phyloP scores from a whole-genome alignment of 2,113 vertebrate species.

The Dunckerocampus dactyliophorus region DNA sequence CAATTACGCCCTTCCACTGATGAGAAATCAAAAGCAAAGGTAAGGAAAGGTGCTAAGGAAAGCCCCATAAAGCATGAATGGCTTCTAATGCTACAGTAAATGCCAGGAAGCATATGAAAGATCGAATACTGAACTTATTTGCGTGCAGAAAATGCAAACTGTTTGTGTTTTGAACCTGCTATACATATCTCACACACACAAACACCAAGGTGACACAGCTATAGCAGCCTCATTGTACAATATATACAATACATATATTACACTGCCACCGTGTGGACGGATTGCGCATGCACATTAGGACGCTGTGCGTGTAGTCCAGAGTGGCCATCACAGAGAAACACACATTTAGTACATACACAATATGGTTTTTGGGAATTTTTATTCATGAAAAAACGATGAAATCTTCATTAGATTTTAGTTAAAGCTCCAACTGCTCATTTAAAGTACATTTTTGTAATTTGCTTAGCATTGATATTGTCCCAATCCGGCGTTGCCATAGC shows the following conservation, averaged over 20 bases:
- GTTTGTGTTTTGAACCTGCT: background rate
- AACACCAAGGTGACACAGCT: background rate
- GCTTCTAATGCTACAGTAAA: too few species aligned
- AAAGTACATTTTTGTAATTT: too few species aligned
- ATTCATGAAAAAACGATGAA: too few species aligned
- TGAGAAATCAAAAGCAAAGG: background rate
- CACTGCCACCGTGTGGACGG: slow-evolving; percentile 51
- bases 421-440: too few species aligned
- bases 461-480: too few species aligned
- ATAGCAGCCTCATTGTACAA: slow-evolving; percentile 20
- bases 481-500: too few species aligned
- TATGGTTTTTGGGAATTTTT: background rate
- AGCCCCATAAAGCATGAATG: too few species aligned
- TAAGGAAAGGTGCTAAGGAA: background rate
- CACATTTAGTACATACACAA: background rate
- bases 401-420: too few species aligned
- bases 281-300: slow-evolving; percentile 39
- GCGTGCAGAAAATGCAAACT: too few species aligned
- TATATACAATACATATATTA: background rate
- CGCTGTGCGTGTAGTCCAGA: slow-evolving; percentile 17
- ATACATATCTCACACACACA: background rate
- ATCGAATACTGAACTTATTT: too few species aligned
- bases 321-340: background rate
- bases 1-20: background rate
- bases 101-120: too few species aligned